Evolutionary conservation across 1,140 invertebrate species (phyloP).

Genomic region (Odontomachus brunneus): DNA sequence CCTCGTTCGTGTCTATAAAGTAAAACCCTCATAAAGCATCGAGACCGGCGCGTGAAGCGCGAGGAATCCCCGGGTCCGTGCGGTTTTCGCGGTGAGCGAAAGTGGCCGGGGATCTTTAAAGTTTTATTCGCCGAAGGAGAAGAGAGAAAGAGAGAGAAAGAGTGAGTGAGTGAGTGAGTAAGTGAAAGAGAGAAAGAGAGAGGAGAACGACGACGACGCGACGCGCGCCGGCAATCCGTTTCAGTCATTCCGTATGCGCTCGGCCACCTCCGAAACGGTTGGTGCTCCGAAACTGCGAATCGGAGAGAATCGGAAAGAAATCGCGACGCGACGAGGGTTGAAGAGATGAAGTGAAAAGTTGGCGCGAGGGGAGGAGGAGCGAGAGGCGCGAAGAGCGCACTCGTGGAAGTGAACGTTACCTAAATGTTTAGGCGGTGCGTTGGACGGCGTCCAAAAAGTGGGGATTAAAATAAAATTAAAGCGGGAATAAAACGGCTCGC

Average conservation of each 20-base stretch:
- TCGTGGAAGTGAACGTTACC: neutral
- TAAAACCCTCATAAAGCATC: conserved; percentile 60
- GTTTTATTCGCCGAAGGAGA: conserved; percentile 25
- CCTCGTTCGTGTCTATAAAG: conserved; percentile 60
- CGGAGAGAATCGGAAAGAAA: conserved; percentile 13
- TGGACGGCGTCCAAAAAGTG: conserved; percentile 8
- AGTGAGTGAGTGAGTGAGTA: neutral
- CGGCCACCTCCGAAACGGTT: conserved; percentile 5
- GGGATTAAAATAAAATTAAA: neutral
- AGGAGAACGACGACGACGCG: neutral
- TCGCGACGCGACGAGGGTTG: neutral
- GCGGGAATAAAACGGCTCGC: neutral
- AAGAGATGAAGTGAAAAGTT: conserved; percentile 26
- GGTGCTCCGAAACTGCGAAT: conserved; percentile 27
- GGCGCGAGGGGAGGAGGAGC: no score
- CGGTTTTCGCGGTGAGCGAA: conserved; percentile 45
- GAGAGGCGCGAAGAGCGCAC: no score
- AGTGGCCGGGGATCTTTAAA: conserved; percentile 56
- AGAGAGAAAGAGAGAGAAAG: no score
- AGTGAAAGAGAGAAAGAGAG: neutral
- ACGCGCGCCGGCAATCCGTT: conserved; percentile 49
- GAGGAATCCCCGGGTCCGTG: conserved; percentile 41
- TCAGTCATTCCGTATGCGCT: conserved; percentile 51
- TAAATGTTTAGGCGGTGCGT: neutral
- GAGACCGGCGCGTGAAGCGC: conserved; percentile 42